These are phyloP conservation scores for Orientallactaga bullata DNA, from an alignment of 2,113 vertebrate species.

Conservation along the genomic window DNA sequence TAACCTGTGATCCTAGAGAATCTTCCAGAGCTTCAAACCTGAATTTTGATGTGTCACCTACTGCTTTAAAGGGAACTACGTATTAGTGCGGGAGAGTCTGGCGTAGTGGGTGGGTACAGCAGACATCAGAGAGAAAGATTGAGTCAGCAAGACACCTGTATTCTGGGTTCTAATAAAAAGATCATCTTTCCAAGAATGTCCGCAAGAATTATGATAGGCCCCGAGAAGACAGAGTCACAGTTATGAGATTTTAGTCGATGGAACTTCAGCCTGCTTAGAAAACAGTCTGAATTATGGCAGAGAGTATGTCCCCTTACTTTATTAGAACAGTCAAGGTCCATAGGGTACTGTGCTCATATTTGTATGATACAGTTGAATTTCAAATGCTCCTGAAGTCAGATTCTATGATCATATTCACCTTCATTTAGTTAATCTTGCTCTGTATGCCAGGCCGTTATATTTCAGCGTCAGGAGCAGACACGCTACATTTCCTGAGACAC, in stretches of 20 bases:
- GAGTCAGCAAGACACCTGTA: conserved; percentile 73
- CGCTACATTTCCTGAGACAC: not conserved
- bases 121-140: conserved; percentile 78
- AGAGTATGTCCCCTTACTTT: not conserved
- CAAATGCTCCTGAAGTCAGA: not conserved
- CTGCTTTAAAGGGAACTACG: conserved; percentile 78
- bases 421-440: conserved; percentile 34
- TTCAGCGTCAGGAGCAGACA: not conserved
- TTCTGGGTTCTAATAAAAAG: conserved; percentile 71
- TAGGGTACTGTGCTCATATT: not conserved
- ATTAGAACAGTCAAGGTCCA: not conserved
- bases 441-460: not conserved
- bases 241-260: conserved; percentile 34
- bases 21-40: conserved; percentile 82
- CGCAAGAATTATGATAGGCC: conserved; percentile 51
- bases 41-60: conserved; percentile 82
- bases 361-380: not conserved
- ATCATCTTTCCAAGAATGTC: conserved; percentile 58
- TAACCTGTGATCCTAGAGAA: conserved; percentile 83
- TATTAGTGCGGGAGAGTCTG: conserved; percentile 75
- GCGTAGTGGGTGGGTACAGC: conserved; percentile 79
- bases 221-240: conserved; percentile 5
- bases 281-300: not conserved
- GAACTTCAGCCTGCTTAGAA: conserved; percentile 25
- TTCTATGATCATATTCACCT: not conserved